Evolutionary conservation across 2,888 invertebrate species (phyloP).

Genomic region (Mechanitis mazaeus): DNA sequence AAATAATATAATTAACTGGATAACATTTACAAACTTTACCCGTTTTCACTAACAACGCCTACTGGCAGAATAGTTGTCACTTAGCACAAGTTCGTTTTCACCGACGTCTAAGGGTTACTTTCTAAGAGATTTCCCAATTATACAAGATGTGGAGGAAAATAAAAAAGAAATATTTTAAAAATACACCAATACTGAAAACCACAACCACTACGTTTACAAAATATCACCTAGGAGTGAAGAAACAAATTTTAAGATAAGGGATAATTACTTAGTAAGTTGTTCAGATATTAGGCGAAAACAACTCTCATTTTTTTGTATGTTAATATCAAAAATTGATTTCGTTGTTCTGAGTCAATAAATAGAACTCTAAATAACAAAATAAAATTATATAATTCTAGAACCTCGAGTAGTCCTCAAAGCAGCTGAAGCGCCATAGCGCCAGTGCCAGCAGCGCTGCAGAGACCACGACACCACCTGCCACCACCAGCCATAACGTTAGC

Average conservation of each 20-base stretch:
- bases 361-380: not conserved
- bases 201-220: too few species aligned
- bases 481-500: conserved; percentile 56
- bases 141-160: too few species aligned
- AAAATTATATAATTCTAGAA: conserved; percentile 26
- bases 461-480: conserved; percentile 52
- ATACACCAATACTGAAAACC: too few species aligned
- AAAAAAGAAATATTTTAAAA: too few species aligned
- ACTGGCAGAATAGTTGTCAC: too few species aligned
- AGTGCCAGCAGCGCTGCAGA: conserved; percentile 56
- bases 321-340: not conserved
- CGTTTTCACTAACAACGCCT: too few species aligned
- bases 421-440: conserved; percentile 64
- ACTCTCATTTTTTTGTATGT: not conserved
- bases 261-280: not conserved
- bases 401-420: conserved; percentile 64
- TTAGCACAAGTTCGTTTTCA: too few species aligned
- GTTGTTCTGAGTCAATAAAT: not conserved
- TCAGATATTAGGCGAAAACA: too few species aligned
- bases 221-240: too few species aligned
- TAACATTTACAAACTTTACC: too few species aligned
- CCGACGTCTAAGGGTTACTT: too few species aligned
- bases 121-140: too few species aligned
- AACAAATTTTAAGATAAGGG: not conserved
- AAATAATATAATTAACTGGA: not conserved